These are phyloP conservation scores for Melozone crissalis DNA, from an alignment of 2,113 vertebrate genomes.

Conservation along the genomic window DNA sequence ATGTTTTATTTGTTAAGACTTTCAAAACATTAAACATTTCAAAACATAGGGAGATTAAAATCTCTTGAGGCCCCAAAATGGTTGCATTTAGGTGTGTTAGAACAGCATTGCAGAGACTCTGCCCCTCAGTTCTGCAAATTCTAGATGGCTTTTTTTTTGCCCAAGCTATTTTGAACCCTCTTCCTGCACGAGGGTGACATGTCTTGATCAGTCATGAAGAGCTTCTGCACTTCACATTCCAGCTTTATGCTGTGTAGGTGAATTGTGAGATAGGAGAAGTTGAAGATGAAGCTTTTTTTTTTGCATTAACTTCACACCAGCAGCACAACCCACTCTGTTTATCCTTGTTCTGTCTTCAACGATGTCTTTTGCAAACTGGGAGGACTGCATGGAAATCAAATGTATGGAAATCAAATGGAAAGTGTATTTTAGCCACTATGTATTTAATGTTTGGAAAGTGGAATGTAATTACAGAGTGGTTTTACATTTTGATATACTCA, in stretches of 20 bases:
- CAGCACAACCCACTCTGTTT: not conserved
- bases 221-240: constrained; percentile 9
- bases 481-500: not conserved
- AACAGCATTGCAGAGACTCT: not conserved
- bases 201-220: not conserved
- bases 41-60: not conserved
- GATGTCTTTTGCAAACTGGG: not conserved
- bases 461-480: not conserved
- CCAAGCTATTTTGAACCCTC: not conserved
- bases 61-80: not conserved
- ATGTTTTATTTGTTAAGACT: not conserved
- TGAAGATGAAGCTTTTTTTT: not conserved
- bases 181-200: not conserved
- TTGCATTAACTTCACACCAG: not conserved
- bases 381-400: not conserved
- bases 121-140: not conserved
- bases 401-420: not conserved
- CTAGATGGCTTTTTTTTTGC: not conserved
- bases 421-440: not conserved
- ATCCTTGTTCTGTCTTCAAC: not conserved
- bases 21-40: not conserved
- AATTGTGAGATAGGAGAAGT: not conserved
- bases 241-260: not conserved
- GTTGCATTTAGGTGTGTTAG: not conserved
- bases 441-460: not conserved